Evolutionary conservation across 2,888 invertebrate genomes (phyloP).

Genomic region (Rhamnusium bicolor): DNA sequence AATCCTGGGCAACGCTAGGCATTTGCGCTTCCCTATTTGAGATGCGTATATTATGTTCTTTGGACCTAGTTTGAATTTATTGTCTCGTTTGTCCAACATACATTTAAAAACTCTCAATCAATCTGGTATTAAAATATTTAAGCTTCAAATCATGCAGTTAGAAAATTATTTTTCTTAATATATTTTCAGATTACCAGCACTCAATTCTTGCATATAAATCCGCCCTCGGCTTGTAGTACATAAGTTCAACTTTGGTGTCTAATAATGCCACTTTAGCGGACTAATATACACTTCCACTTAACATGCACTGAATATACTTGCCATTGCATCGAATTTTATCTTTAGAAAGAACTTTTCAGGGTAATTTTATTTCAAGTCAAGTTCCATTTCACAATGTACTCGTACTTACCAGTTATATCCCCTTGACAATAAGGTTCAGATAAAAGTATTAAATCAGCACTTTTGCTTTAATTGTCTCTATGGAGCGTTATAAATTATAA

Average conservation of each 20-base stretch:
- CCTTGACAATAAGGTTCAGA: not conserved
- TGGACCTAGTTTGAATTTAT: no score
- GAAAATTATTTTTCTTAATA: no score
- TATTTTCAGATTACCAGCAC: no score
- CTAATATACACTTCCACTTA: not conserved
- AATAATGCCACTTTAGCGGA: not conserved
- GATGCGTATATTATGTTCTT: no score
- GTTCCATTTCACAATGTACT: not conserved
- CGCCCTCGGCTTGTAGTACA: not conserved
- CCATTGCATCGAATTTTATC: not conserved
- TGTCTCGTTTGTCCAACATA: no score
- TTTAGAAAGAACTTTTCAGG: not conserved
- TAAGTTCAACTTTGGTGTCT: not conserved
- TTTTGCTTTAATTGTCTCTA: not conserved
- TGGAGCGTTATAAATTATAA: not conserved
- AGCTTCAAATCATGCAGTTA: no score
- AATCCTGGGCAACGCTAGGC: no score
- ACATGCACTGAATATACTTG: not conserved
- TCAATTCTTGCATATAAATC: not conserved
- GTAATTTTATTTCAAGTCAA: conserved; percentile 7
- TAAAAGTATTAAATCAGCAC: not conserved
- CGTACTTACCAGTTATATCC: not conserved
- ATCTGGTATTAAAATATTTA: no score
- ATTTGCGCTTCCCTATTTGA: no score
- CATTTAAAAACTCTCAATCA: no score